phyloP scores from a whole-genome alignment of 1,140 invertebrate species.

The Drosophila lacertosa region DNA sequence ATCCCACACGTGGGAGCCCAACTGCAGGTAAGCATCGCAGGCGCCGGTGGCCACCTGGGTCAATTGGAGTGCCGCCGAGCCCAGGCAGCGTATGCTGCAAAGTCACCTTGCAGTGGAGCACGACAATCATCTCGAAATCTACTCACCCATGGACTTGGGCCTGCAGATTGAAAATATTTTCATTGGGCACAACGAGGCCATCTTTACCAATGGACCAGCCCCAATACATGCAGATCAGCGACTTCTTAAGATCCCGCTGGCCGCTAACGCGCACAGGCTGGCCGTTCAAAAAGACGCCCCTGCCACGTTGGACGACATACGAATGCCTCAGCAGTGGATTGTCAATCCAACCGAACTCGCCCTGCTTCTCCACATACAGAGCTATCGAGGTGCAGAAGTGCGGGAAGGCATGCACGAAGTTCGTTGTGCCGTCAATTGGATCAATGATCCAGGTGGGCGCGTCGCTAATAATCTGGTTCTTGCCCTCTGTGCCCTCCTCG shows the following conservation, averaged over 20 bases:
- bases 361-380: conserved; percentile 87
- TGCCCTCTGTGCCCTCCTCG: conserved; percentile 91
- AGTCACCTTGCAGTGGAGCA: conserved; percentile 63
- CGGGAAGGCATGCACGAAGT: conserved; percentile 93
- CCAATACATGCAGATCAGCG: conserved; percentile 11
- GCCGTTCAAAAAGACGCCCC: conserved; percentile 12
- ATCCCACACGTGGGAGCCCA: conserved; percentile 95
- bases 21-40: conserved; percentile 94
- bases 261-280: conserved; percentile 5
- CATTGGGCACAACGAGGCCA: not conserved
- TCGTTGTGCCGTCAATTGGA: conserved; percentile 94
- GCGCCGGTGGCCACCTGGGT: conserved; percentile 94
- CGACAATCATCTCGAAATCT: not conserved
- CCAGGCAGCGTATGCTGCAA: conserved; percentile 86
- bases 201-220: not conserved
- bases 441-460: conserved; percentile 98
- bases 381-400: conserved; percentile 91
- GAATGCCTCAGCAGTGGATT: conserved; percentile 92
- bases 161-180: conserved; percentile 1
- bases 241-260: conserved; percentile 16
- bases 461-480: conserved; percentile 90
- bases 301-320: conserved; percentile 6
- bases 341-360: conserved; percentile 93
- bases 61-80: conserved; percentile 95
- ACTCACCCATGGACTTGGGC: conserved; percentile 25